A percentile compares a stretch with the other conserved stretches of the same genome.
These are phyloP conservation scores for Micoletzkya japonica DNA, from an alignment of 2,888 invertebrate species.

Conservation along the genomic window DNA sequence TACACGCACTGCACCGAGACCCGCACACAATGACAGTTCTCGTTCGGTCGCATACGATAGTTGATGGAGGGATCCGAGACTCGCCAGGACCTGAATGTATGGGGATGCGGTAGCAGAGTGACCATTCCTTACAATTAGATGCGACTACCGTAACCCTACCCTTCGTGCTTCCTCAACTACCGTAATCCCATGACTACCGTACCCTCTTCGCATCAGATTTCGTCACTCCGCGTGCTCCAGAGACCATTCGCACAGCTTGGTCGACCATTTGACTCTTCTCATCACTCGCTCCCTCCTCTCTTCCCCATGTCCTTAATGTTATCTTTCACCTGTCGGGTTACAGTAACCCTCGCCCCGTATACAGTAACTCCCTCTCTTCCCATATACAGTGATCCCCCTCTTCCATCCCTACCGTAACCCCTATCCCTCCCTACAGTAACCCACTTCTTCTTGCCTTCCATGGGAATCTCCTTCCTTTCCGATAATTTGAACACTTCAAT, in stretches of 20 bases:
- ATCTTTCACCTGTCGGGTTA: too few relatives aligned
- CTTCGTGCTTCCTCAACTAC: neutral
- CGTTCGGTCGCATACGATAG: conserved; percentile 49
- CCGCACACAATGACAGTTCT: conserved; percentile 51
- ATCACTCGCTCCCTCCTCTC: neutral
- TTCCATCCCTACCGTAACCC: too few relatives aligned
- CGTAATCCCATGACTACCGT: neutral
- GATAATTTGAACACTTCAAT: conserved; percentile 58
- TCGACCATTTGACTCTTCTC: conserved; percentile 38
- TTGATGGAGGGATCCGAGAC: conserved; percentile 50
- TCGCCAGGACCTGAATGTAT: conserved; percentile 42
- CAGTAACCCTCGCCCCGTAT: too few relatives aligned
- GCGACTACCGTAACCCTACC: too few relatives aligned
- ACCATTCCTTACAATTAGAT: too few relatives aligned
- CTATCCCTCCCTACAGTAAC: neutral
- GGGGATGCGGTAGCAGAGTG: too few relatives aligned
- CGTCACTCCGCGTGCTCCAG: conserved; percentile 52
- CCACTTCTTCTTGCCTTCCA: conserved; percentile 12
- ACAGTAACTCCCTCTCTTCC: too few relatives aligned
- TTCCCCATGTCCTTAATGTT: too few relatives aligned
- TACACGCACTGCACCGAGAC: conserved; percentile 57
- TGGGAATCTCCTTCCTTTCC: conserved; percentile 41
- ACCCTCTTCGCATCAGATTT: conserved; percentile 56
- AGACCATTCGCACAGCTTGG: conserved; percentile 52
- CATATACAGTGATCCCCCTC: too few relatives aligned